Evolutionary conservation across 2,888 invertebrate species (phyloP), one percentile per base, ranked within the genome.

Genomic region (Doris montereyensis): DNA sequence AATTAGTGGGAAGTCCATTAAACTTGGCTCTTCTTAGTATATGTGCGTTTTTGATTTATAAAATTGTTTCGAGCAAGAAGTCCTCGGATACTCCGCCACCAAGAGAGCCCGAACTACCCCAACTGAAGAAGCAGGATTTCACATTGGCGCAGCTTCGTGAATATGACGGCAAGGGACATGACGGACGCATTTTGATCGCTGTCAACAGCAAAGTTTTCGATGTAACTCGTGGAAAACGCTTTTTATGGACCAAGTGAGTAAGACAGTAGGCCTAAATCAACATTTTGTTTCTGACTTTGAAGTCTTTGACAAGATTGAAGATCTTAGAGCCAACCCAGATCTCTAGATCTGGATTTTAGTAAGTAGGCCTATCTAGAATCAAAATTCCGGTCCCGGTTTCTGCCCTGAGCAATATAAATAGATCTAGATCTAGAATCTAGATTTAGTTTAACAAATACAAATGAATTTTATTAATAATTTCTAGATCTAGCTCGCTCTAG

Each of bases 171-270:
- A 95, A 93, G 88, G 93, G 94, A 35, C 82, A 86, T 57, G 97
- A 97, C 89, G 97, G 97, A 32, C 93, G 98, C 84, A 95, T 98
- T 81, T 93, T 98, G 84, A 94, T 99, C 65, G 98, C 97, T 8
- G 96, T 98, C 76, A 97, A 98, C 92, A 97, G 97, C 32, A 97
- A 95, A 93, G 95, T 99, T 75, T 99, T 97, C 92, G 98, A 99
- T 93, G 97, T 95, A 84, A 97, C 98, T 62, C 81, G 88, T 90
- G 97, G 97, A 81, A 95, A 95, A 89, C 93, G 94, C 83, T n/a
- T 97, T 97, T 92, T 98, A 98, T 92, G 98, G 98, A 28, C 97
- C 97, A 92, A 97, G 98, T 97, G 93, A 28, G n/a, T n/a, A n/a
- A n/a, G n/a, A n/a, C n/a, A n/a, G n/a, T n/a, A n/a, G n/a, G n/a